Conservation (phyloP, 30 jellyfish, hydroid and myxozoan genomes). For the Rhopilema esculentum region DNA sequence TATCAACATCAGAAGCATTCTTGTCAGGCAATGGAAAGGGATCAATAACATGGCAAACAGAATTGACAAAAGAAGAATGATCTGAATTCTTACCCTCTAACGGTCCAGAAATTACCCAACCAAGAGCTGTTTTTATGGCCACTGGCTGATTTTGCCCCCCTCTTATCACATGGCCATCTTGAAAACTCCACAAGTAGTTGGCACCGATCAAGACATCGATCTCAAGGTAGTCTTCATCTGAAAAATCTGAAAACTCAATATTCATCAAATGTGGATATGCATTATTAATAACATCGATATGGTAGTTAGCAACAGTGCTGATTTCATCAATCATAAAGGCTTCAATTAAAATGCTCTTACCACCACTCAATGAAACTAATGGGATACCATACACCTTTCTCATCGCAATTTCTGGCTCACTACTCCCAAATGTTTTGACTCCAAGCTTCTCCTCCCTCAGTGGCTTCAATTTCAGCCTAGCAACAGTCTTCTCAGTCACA, state of each 20-base stretch:
- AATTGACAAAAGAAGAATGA: background rate
- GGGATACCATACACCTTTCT: constrained; percentile 26
- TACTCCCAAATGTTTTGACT: constrained; percentile 38
- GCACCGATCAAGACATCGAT: constrained; percentile 46
- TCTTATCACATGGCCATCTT: background rate
- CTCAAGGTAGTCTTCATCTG: constrained; percentile 29
- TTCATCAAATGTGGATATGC: constrained; percentile 27
- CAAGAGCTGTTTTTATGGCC: background rate
- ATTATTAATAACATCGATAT: constrained; percentile 34
- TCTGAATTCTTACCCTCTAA: background rate
- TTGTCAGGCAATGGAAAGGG: background rate
- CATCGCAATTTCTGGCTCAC: constrained; percentile 9
- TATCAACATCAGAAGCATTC: constrained; percentile 14
- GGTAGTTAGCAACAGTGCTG: constrained; percentile 32
- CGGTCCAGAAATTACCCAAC: background rate
- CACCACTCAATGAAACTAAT: constrained; percentile 22
- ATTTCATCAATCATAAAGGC: constrained; percentile 51
- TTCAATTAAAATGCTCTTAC: constrained; percentile 34
- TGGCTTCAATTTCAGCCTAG: constrained; percentile 25
- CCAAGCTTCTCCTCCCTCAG: constrained; percentile 49
- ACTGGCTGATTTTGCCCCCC: background rate
- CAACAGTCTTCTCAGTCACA: constrained; percentile 29
- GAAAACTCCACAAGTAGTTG: constrained; percentile 20
- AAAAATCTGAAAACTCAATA: constrained; percentile 32
- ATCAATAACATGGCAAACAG: background rate